These are phyloP conservation scores for Tupaia chinensis DNA, from an alignment of 2,113 vertebrate species.

Conservation along the genomic window DNA sequence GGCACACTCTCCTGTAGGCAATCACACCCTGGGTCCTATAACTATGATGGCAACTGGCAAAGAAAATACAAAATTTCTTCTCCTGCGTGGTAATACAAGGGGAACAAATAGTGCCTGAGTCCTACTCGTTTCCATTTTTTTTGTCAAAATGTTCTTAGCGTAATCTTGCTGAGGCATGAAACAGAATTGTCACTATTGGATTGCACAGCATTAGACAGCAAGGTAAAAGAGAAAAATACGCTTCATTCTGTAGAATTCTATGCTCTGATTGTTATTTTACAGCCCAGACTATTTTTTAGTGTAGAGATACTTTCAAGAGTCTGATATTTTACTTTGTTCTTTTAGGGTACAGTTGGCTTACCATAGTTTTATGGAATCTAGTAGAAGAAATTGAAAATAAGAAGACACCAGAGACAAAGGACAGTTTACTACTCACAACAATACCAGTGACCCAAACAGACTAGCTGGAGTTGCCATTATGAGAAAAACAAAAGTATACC, in stretches of 20 bases:
- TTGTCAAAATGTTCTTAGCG: conserved; percentile 36
- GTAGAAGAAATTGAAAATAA: conserved; percentile 24
- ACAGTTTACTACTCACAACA: background rate
- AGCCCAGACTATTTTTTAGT: background rate
- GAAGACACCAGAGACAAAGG: background rate
- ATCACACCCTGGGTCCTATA: background rate
- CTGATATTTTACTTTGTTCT: background rate
- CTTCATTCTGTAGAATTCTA: fast-evolving
- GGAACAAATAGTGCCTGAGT: conserved; percentile 39
- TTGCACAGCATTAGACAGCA: background rate
- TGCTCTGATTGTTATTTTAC: background rate
- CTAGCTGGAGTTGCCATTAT: background rate
- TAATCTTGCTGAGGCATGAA: background rate
- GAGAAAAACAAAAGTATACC: background rate
- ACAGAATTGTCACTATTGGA: background rate
- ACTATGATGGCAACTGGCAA: conserved; percentile 36
- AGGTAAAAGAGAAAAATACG: conserved; percentile 21
- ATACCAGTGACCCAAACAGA: background rate
- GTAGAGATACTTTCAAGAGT: background rate
- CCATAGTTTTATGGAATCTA: background rate
- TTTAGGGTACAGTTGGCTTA: background rate
- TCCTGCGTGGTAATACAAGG: background rate
- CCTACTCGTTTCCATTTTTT: conserved; percentile 27
- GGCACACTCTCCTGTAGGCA: background rate
- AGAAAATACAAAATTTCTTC: conserved; percentile 63